These are phyloP conservation scores for Ormyrus labotus DNA, from an alignment of 2,888 invertebrate species.

Conservation along the genomic window DNA sequence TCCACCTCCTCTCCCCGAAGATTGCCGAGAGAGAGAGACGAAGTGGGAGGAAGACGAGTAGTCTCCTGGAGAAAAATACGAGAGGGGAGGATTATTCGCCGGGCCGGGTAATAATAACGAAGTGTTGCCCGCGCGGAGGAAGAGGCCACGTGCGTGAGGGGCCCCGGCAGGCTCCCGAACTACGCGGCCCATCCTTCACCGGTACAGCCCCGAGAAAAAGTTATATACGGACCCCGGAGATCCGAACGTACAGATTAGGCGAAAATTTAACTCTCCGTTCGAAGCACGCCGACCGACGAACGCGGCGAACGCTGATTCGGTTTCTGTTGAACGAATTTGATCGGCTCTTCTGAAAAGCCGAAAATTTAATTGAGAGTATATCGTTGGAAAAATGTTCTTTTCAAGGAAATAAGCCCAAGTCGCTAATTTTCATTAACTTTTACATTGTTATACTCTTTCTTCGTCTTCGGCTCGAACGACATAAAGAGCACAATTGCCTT, in stretches of 20 bases:
- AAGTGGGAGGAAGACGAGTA: not conserved
- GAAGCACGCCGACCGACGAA: too few species aligned
- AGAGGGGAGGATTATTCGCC: slow-evolving; percentile 17
- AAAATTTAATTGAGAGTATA: too few species aligned
- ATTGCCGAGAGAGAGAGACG: slow-evolving; percentile 1
- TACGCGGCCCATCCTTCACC: slow-evolving; percentile 57
- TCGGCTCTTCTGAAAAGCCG: too few species aligned
- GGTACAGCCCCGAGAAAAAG: slow-evolving; percentile 49
- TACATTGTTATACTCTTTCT: too few species aligned
- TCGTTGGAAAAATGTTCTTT: too few species aligned
- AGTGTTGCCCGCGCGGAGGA: slow-evolving; percentile 1
- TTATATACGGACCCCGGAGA: slow-evolving; percentile 9
- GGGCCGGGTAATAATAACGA: slow-evolving; percentile 26
- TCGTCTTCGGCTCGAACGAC: too few species aligned
- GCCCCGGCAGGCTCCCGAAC: slow-evolving; percentile 53
- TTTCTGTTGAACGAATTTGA: not conserved
- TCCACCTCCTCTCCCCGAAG: not conserved
- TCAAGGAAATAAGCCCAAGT: too few species aligned
- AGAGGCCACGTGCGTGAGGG: slow-evolving; percentile 10
- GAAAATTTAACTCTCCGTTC: slow-evolving; percentile 31
- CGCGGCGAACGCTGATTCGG: not conserved
- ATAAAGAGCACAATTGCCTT: too few species aligned
- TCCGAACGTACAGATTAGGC: slow-evolving; percentile 12
- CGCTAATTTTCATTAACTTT: too few species aligned
- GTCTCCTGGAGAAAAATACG: slow-evolving; percentile 7